phyloP scores from a whole-genome alignment of 2,113 vertebrate species.

The Chrysochloris asiatica region DNA sequence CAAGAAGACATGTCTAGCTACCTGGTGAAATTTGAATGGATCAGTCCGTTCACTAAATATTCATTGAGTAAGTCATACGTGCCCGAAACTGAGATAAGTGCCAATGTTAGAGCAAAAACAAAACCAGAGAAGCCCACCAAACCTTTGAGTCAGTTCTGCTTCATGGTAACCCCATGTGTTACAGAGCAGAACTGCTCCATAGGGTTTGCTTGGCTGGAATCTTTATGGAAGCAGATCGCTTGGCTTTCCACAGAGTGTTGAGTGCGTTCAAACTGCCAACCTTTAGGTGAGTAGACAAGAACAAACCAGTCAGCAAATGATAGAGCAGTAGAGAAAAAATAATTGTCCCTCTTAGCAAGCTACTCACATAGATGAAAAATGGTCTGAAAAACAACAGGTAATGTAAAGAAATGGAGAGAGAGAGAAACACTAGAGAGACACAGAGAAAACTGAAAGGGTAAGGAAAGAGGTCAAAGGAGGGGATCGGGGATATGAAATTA shows the following conservation, averaged over 20 bases:
- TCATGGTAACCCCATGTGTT: background rate
- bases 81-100: background rate
- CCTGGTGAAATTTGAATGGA: background rate
- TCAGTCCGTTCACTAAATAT: background rate
- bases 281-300: background rate
- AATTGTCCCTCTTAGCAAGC: background rate
- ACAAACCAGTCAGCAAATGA: background rate
- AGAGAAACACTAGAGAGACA: background rate
- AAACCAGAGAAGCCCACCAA: background rate
- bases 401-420: background rate
- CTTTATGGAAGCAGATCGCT: background rate
- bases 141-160: background rate
- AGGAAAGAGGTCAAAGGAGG: background rate
- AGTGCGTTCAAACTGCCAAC: background rate
- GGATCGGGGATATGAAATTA: background rate
- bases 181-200: background rate
- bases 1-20: background rate
- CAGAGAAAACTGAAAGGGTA: background rate
- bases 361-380: background rate
- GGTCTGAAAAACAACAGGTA: background rate
- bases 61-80: background rate
- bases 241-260: background rate
- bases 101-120: background rate
- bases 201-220: background rate
- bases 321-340: background rate